phyloP scores from a whole-genome alignment of 1,140 invertebrate species.

The Aplysia californica region DNA sequence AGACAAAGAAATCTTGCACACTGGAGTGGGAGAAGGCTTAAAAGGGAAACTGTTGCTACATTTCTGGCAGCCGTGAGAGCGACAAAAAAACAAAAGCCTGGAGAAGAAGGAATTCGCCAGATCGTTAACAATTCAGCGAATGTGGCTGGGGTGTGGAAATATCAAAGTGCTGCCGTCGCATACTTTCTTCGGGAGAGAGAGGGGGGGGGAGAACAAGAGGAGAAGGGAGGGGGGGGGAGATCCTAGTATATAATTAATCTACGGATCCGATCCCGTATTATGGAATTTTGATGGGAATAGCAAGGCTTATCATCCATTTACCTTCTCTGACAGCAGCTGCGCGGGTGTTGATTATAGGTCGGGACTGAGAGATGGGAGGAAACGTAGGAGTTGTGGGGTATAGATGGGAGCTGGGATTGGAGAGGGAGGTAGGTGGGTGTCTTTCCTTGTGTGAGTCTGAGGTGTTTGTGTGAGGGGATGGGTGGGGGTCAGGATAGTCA shows the following conservation, averaged over 20 bases:
- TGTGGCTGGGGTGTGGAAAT: slow-evolving; percentile 6
- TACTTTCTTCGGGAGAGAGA: slow-evolving; percentile 8
- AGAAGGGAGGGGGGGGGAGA: background rate
- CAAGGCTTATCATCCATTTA: slow-evolving; percentile 4
- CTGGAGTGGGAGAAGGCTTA: too few species aligned
- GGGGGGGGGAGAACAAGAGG: too few species aligned
- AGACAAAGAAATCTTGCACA: too few species aligned
- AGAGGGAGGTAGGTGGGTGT: too few species aligned
- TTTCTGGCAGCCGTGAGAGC: too few species aligned
- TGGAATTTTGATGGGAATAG: slow-evolving; percentile 24
- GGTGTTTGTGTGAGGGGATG: too few species aligned
- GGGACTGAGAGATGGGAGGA: too few species aligned
- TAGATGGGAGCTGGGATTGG: too few species aligned
- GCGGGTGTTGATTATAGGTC: background rate
- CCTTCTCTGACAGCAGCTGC: background rate
- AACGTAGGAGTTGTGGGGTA: too few species aligned
- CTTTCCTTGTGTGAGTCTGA: too few species aligned
- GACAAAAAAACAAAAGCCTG: background rate
- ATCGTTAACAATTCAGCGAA: slow-evolving; percentile 16
- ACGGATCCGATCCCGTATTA: slow-evolving; percentile 8
- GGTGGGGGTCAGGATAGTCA: too few species aligned
- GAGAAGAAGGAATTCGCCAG: slow-evolving; percentile 13
- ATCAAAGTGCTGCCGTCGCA: background rate
- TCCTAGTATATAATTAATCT: slow-evolving; percentile 18
- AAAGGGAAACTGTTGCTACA: too few species aligned